A percentile compares a stretch with the other conserved stretches of the same genome.
Evolutionary conservation across 2,113 vertebrate species (phyloP).

Genomic region (Heptranchias perlo): DNA sequence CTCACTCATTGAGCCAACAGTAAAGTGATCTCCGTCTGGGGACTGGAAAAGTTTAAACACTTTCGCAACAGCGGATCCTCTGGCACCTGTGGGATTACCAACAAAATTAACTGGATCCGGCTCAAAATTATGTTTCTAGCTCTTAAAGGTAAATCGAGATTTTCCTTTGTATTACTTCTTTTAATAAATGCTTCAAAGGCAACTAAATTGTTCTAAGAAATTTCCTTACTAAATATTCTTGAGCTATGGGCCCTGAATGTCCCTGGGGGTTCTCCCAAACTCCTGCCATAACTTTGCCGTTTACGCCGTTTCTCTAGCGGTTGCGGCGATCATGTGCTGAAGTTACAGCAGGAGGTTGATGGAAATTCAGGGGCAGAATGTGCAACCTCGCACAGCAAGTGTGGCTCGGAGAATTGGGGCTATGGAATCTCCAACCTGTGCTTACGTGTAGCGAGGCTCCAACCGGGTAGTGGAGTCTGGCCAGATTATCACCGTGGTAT

Average conservation of each 20-base stretch:
- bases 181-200: neutral
- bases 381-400: neutral
- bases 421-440: too few relatives aligned
- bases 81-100: conserved; percentile 62
- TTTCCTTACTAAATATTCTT: neutral
- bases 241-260: neutral
- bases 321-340: neutral
- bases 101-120: neutral
- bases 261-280: neutral
- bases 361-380: neutral
- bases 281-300: too few relatives aligned
- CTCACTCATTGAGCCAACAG: conserved; percentile 73
- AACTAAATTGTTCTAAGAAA: neutral
- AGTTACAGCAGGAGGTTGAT: neutral
- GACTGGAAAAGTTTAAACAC: conserved; percentile 70
- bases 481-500: neutral
- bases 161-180: neutral
- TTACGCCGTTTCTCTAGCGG: neutral
- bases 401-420: neutral
- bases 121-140: neutral
- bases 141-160: neutral
- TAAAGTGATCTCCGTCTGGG: conserved; percentile 73
- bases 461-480: neutral
- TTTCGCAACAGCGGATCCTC: conserved; percentile 71
- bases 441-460: neutral